phyloP scores from a whole-genome alignment of 1,140 invertebrate species.

The Drosophila lacteicornis region DNA sequence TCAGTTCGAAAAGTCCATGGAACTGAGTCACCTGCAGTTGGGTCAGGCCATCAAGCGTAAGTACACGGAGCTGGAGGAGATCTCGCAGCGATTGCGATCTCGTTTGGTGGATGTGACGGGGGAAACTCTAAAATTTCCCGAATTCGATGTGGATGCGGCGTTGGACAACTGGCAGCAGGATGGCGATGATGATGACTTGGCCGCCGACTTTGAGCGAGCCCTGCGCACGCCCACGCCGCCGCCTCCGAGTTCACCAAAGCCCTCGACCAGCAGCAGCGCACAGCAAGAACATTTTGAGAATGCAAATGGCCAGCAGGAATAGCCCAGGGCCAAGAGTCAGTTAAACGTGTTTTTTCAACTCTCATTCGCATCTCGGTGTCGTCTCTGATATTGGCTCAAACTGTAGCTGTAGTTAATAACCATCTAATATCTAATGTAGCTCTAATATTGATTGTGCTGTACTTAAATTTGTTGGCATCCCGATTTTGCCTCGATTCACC shows the following conservation, averaged over 20 bases:
- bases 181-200: conserved; percentile 86
- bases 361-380: conserved; percentile 56
- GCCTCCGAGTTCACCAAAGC: not conserved
- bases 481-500: conserved; percentile 56
- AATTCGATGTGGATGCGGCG: conserved; percentile 56
- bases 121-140: conserved; percentile 84
- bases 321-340: conserved; percentile 59
- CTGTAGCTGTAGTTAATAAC: conserved; percentile 65
- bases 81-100: conserved; percentile 86
- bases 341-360: conserved; percentile 32
- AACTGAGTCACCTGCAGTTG: conserved; percentile 73
- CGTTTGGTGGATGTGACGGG: conserved; percentile 87
- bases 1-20: conserved; percentile 68
- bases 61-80: conserved; percentile 88
- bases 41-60: conserved; percentile 86
- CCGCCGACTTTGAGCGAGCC: conserved; percentile 84
- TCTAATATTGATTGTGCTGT: conserved; percentile 58
- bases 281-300: conserved; percentile 23
- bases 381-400: conserved; percentile 71
- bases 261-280: conserved; percentile 51
- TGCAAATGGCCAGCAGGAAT: conserved; percentile 54
- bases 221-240: conserved; percentile 77
- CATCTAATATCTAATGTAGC: conserved; percentile 19
- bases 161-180: conserved; percentile 76
- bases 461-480: conserved; percentile 67